phyloP scores from a whole-genome alignment of 2,113 vertebrate genomes.

The Setophaga petechia region DNA sequence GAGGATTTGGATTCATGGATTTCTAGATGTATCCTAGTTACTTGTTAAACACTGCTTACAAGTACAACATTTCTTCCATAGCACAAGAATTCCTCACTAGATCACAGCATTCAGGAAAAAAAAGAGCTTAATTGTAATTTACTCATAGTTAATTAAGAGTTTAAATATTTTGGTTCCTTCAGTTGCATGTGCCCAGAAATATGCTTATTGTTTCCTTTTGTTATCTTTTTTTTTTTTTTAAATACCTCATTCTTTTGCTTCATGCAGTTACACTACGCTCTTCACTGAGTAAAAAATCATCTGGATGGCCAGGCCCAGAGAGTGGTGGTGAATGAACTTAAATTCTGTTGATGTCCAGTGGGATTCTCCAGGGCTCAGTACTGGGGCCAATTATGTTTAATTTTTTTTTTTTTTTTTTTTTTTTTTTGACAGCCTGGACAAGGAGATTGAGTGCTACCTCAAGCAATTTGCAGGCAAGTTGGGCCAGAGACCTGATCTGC shows the following conservation, averaged over 20 bases:
- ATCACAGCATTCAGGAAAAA: background rate
- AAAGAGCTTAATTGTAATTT: background rate
- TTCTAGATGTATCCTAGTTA: background rate
- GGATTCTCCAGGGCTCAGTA: background rate
- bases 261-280: background rate
- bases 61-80: background rate
- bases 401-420: background rate
- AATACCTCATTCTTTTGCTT: background rate
- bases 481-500: fast-evolving
- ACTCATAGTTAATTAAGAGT: background rate
- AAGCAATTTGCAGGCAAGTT: background rate
- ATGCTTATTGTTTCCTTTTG: background rate
- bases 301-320: no score
- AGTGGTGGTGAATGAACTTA: background rate
- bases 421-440: background rate
- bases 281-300: background rate
- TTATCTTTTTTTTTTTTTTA: background rate
- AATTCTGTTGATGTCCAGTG: fast-evolving
- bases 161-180: background rate
- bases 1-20: background rate
- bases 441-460: background rate
- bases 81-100: background rate
- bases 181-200: background rate
- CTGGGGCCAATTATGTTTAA: background rate
- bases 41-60: background rate